A percentile compares a stretch with the other conserved stretches of the same genome.
These are phyloP conservation scores for Manis javanica DNA, from an alignment of 2,797 vertebrate genomes.

Conservation along the genomic window DNA sequence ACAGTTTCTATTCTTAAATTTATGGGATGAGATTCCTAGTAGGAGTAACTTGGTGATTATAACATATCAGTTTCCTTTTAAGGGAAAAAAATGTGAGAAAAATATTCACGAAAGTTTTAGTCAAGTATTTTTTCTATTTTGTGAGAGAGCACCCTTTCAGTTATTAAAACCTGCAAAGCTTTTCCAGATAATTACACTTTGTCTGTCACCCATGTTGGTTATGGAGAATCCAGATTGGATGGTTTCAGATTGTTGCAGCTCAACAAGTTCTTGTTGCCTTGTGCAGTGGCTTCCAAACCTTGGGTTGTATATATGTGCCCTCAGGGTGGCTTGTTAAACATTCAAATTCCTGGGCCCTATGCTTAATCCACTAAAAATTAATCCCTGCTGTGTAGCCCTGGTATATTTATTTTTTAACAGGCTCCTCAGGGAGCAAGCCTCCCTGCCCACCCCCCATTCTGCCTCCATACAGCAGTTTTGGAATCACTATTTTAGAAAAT, in stretches of 20 bases:
- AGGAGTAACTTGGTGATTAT: conserved; percentile 52
- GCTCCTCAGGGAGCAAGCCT: not conserved
- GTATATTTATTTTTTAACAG: not conserved
- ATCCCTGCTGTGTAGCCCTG: not conserved
- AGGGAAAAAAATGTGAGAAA: conserved; percentile 29
- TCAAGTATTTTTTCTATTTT: not conserved
- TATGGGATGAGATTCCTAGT: conserved; percentile 48
- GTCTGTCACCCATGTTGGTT: not conserved
- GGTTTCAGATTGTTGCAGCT: not conserved
- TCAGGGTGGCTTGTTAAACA: not conserved
- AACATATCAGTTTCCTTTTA: conserved; percentile 57
- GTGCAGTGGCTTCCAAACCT: not conserved
- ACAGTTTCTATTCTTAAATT: conserved; percentile 70
- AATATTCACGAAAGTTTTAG: conserved; percentile 19
- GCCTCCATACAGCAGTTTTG: not conserved
- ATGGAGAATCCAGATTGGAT: not conserved
- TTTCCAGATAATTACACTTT: conserved; percentile 14
- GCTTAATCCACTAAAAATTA: not conserved
- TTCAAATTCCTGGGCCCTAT: not conserved
- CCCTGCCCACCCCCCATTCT: too few species aligned
- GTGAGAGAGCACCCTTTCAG: not conserved
- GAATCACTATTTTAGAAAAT: conserved; percentile 33
- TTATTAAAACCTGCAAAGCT: not conserved
- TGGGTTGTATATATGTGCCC: not conserved
- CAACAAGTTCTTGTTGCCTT: not conserved